These are phyloP conservation scores for Caenorhabditis sp. DNA, from an alignment of 2,888 invertebrate species.

Conservation along the genomic window DNA sequence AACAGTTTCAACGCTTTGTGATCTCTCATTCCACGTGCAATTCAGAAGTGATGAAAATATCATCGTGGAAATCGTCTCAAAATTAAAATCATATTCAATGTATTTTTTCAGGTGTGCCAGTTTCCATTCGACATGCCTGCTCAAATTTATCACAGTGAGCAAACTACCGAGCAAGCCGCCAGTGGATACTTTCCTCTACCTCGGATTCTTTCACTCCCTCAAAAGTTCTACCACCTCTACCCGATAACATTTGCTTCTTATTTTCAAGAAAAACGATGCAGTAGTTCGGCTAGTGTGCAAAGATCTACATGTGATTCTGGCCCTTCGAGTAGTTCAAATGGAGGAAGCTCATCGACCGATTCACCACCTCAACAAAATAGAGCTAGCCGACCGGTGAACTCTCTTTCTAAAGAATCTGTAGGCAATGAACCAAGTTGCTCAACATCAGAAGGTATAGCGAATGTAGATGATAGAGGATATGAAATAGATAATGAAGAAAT, in stretches of 20 bases:
- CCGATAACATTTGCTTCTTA: slow-evolving; percentile 19
- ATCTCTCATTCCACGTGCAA: too few relatives aligned
- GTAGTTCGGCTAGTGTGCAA: neutral
- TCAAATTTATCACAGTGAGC: slow-evolving; percentile 58
- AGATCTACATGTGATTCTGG: neutral
- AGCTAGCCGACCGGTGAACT: too few relatives aligned
- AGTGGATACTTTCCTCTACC: slow-evolving; percentile 57
- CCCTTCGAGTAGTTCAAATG: slow-evolving; percentile 3
- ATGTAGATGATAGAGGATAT: slow-evolving; percentile 5
- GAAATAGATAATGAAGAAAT: neutral
- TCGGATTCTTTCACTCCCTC: slow-evolving; percentile 51
- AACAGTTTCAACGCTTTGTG: too few relatives aligned
- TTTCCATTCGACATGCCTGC: slow-evolving; percentile 66
- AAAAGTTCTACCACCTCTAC: slow-evolving; percentile 31
- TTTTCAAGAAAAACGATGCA: neutral
- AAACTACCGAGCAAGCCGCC: slow-evolving; percentile 46
- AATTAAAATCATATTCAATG: neutral
- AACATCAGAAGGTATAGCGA: slow-evolving; percentile 7
- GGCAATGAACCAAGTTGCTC: slow-evolving; percentile 10
- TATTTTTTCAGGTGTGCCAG: slow-evolving; percentile 51
- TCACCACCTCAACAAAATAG: too few relatives aligned
- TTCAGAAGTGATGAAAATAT: too few relatives aligned
- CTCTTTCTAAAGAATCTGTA: too few relatives aligned
- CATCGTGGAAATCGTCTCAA: too few relatives aligned
- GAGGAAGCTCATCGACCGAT: too few relatives aligned